Evolutionary conservation across 1,140 invertebrate species (phyloP), one percentile per base, ranked within the genome.

Genomic region (Tenebrio molitor): DNA sequence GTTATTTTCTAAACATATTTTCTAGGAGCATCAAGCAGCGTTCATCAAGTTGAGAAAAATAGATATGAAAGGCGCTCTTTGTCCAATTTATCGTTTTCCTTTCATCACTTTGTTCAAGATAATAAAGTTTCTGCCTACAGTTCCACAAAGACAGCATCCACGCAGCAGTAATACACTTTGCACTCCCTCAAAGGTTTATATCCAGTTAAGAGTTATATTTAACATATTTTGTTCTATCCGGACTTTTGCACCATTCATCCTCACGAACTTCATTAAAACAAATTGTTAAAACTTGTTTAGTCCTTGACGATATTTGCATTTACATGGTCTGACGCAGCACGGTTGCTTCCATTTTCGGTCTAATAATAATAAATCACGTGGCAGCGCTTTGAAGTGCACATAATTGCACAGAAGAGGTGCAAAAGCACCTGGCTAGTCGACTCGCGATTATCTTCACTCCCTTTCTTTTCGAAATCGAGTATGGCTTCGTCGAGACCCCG

Each of bases 401-500:
- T n/a, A n/a, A n/a, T n/a, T n/a, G n/a, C n/a, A n/a, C n/a, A n/a
- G n/a, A n/a, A n/a, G n/a, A n/a, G n/a, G 8, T 29, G 25, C 25
- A 29, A 29, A 29, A 4, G 25, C 25, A 29, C 25, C 25, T 29
- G 25, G 25, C 3, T 25, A 58, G 17, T 14, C 17, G n/a, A 2
- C 6, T 39, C n/a, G 36, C 36, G 36, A 39, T 39, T 39, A 66
- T 46, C 64, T 41, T 41, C 12, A 39, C 14, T 65, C 15, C 4
- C 12, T 42, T 39, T 21, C 15, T 36, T 15, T 12, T 36, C 8
- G 17, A 65, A 42, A 8, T 42, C 14, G 14, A 69, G 23, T 69
- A 69, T 16, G 67, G 67, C 67, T 69, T 69, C 67, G 44, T 66
- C 23, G 34, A 69, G 50, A 58, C 67, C 50, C 23, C 44, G 36